A percentile compares a stretch with the other conserved stretches of the same genome.
Evolutionary conservation across 2,113 vertebrate species (phyloP).

Genomic region (Anhinga anhinga): DNA sequence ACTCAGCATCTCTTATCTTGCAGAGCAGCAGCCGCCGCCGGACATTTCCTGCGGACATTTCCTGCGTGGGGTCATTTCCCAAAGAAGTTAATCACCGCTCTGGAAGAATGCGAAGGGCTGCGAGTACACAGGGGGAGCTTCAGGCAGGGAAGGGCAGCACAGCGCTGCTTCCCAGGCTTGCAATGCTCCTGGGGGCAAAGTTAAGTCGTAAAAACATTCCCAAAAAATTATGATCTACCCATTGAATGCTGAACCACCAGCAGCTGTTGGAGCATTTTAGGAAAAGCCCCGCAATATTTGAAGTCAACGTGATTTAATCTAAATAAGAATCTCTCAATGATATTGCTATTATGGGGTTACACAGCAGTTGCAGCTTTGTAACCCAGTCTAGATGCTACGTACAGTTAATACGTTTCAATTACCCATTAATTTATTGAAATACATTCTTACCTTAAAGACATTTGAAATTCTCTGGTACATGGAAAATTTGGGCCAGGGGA

Average conservation of each 20-base stretch:
- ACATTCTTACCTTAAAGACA: not conserved
- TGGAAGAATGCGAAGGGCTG: not conserved
- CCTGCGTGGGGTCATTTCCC: slow-evolving; percentile 20
- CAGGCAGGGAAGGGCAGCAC: not conserved
- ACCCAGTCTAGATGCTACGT: not conserved
- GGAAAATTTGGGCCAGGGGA: not conserved
- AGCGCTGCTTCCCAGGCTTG: not conserved
- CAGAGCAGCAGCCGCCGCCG: not conserved
- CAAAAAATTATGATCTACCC: not conserved
- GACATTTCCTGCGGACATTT: not conserved
- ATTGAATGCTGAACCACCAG: not conserved
- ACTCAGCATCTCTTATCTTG: not conserved
- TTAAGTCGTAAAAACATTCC: not conserved
- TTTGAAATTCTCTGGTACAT: not conserved
- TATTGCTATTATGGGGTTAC: not conserved
- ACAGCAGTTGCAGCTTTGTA: not conserved
- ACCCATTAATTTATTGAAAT: not conserved
- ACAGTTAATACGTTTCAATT: not conserved
- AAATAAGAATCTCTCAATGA: not conserved
- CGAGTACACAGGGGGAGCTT: not conserved
- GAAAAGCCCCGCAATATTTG: fast-evolving
- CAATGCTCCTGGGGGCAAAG: not conserved
- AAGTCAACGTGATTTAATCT: not conserved
- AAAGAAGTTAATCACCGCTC: not conserved
- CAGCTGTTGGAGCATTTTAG: not conserved